These are phyloP conservation scores for Holcopasites calliopsidis DNA, from an alignment of 1,140 invertebrate species.

Conservation along the genomic window DNA sequence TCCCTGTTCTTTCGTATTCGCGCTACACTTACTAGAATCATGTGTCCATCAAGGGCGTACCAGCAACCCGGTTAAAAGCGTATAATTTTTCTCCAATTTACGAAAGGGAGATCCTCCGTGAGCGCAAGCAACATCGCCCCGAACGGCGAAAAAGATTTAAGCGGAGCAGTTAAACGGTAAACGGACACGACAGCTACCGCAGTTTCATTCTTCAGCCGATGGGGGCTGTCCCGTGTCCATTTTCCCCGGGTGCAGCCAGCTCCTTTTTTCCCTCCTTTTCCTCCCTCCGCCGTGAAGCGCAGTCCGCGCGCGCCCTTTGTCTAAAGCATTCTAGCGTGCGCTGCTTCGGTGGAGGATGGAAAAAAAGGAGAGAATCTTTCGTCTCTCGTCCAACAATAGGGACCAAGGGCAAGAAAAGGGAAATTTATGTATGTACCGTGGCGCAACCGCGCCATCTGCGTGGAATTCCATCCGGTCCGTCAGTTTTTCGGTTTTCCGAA, in stretches of 20 bases:
- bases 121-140: background rate
- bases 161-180: slow-evolving; percentile 28
- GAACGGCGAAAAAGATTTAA: slow-evolving; percentile 12
- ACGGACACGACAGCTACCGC: slow-evolving; percentile 44
- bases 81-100: background rate
- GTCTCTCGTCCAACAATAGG: slow-evolving; percentile 46
- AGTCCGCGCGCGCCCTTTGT: slow-evolving; percentile 45
- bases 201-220: slow-evolving; percentile 11
- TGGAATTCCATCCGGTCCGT: slow-evolving; percentile 55
- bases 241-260: slow-evolving; percentile 1
- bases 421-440: slow-evolving; percentile 64
- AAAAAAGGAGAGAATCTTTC: slow-evolving; percentile 32
- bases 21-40: no score
- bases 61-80: background rate
- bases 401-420: slow-evolving; percentile 41
- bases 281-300: background rate
- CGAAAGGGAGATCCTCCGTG: background rate
- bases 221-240: slow-evolving; percentile 24
- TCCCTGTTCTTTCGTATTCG: no score
- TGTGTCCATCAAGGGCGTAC: background rate
- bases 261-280: background rate
- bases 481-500: slow-evolving; percentile 52
- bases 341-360: slow-evolving; percentile 9
- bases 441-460: slow-evolving; percentile 59
- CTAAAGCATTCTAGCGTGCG: slow-evolving; percentile 48